These are phyloP conservation scores for Andrena praecox DNA, from an alignment of 2,888 invertebrate genomes.

Conservation along the genomic window DNA sequence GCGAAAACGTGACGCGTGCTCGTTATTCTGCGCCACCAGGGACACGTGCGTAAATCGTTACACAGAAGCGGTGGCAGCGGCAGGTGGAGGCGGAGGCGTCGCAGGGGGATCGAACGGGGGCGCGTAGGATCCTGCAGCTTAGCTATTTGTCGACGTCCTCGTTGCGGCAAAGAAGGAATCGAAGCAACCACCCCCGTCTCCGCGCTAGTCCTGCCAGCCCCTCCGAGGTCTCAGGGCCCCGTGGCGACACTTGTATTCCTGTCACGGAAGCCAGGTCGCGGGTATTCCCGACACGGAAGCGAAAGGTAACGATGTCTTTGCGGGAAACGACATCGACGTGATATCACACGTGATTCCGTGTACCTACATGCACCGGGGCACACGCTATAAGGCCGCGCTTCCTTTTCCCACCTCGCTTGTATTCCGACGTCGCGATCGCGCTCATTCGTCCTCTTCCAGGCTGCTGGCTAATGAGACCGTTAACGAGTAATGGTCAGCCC, in stretches of 20 bases:
- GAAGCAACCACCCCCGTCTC: constrained; percentile 10
- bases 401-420: constrained; percentile 17
- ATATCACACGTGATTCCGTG: constrained; percentile 62
- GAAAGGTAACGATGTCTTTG: constrained; percentile 64
- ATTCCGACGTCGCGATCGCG: not conserved
- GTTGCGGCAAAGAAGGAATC: constrained; percentile 51
- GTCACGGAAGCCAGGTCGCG: constrained; percentile 63
- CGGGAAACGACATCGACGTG: constrained; percentile 61
- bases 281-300: constrained; percentile 67
- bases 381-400: constrained; percentile 22
- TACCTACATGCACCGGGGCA: constrained; percentile 46
- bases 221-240: not conserved
- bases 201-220: constrained; percentile 6
- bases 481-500: not conserved
- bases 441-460: not conserved
- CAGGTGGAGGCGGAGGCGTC: not conserved
- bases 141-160: constrained; percentile 55
- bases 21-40: constrained; percentile 41
- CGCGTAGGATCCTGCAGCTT: constrained; percentile 31
- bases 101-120: not conserved
- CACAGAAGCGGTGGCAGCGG: not conserved
- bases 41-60: constrained; percentile 59
- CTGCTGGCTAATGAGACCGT: constrained; percentile 19
- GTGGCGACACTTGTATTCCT: constrained; percentile 37
- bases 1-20: constrained; percentile 46